Conservation (phyloP, 2,113 vertebrate species). For the Lophochroa leadbeateri region DNA sequence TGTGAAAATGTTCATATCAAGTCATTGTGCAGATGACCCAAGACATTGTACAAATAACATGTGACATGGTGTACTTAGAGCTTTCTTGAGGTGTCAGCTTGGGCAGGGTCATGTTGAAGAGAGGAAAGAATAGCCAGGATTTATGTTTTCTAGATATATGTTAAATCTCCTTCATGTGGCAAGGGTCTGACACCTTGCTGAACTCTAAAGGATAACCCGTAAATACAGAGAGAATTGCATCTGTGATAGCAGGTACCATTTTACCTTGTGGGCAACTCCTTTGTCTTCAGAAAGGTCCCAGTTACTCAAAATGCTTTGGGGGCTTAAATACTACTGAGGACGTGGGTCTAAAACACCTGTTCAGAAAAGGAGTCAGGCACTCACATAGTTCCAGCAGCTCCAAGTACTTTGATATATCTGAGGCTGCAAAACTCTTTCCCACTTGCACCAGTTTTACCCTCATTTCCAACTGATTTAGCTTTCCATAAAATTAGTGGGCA, state of each 20-base stretch:
- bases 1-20: neutral
- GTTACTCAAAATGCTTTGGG: neutral
- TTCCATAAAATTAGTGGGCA: neutral
- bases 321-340: neutral
- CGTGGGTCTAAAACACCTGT: neutral
- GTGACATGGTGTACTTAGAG: neutral
- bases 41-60: neutral
- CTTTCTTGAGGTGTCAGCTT: neutral
- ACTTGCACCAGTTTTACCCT: neutral
- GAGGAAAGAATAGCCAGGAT: neutral
- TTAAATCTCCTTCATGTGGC: neutral
- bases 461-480: neutral
- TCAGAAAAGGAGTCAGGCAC: neutral
- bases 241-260: neutral
- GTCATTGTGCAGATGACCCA: neutral
- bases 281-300: neutral
- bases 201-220: neutral
- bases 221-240: neutral
- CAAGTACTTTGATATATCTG: neutral
- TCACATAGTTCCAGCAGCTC: neutral
- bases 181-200: neutral
- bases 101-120: neutral
- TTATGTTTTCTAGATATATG: neutral
- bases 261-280: neutral
- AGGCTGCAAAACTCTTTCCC: neutral